Conservation (phyloP, 1,140 invertebrate species). For the Diorhabda sublineata region DNA sequence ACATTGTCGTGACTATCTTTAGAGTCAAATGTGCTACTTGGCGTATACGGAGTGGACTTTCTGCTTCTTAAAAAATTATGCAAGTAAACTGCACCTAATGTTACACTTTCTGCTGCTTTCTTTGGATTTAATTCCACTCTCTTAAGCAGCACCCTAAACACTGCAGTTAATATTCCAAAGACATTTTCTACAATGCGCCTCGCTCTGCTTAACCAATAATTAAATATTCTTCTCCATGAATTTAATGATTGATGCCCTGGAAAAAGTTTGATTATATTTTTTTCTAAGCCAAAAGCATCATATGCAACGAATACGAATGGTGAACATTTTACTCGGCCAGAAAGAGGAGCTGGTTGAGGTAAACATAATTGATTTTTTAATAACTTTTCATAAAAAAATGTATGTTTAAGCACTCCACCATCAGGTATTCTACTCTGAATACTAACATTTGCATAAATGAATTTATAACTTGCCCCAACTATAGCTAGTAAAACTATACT, state of each 20-base stretch:
- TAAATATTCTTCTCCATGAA: background rate
- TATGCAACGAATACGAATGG: background rate
- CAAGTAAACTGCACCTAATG: constrained; percentile 34
- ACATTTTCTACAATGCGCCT: background rate
- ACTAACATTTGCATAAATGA: constrained; percentile 47
- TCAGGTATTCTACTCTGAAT: constrained; percentile 45
- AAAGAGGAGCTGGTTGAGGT: background rate
- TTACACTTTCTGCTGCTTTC: constrained; percentile 29
- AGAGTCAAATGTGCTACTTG: constrained; percentile 1
- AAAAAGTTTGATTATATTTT: background rate
- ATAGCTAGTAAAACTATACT: background rate
- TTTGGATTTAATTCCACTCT: constrained; percentile 36
- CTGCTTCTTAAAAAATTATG: constrained; percentile 39
- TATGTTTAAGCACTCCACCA: constrained; percentile 38
- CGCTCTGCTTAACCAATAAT: background rate
- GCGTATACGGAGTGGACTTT: background rate
- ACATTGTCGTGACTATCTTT: too few species aligned
- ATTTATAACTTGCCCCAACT: constrained; percentile 26
- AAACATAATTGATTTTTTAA: background rate
- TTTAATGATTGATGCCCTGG: background rate
- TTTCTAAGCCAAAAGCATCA: background rate
- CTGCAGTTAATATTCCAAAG: background rate
- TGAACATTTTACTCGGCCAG: background rate
- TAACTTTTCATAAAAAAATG: background rate
- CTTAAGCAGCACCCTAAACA: constrained; percentile 18